Conservation (phyloP, 2,113 vertebrate species). For the Oreochromis spilurus region DNA sequence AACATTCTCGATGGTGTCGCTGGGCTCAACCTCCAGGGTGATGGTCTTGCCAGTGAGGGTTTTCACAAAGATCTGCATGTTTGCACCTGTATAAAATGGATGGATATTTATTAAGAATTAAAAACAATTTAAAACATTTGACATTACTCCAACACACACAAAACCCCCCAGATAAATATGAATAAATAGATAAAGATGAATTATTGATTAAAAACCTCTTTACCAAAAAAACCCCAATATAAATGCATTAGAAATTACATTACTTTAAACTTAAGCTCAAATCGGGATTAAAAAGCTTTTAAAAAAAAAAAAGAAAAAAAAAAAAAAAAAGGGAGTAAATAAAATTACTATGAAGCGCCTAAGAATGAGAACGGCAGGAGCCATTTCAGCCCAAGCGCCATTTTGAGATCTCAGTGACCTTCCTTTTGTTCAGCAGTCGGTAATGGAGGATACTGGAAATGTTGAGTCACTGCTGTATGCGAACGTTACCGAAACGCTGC, state of each 20-base stretch:
- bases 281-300: background rate
- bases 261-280: background rate
- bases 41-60: constrained; percentile 50
- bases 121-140: background rate
- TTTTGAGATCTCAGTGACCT: constrained; percentile 54
- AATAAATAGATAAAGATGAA: constrained; percentile 37
- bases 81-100: background rate
- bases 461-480: constrained; percentile 29
- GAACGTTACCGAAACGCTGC: background rate
- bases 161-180: background rate
- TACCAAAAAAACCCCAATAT: background rate
- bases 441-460: constrained; percentile 48
- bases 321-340: rapidly evolving
- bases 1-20: constrained; percentile 26
- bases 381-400: constrained; percentile 40
- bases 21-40: constrained; percentile 41
- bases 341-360: background rate
- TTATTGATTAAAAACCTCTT: constrained; percentile 32
- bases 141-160: background rate
- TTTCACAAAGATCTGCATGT: constrained; percentile 54
- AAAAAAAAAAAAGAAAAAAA: too few species aligned
- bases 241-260: background rate
- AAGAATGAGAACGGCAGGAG: background rate
- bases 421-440: constrained; percentile 47
- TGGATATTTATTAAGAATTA: background rate